These are phyloP conservation scores for Sebastes alutus DNA, from an alignment of 2,797 vertebrate species.

Conservation along the genomic window DNA sequence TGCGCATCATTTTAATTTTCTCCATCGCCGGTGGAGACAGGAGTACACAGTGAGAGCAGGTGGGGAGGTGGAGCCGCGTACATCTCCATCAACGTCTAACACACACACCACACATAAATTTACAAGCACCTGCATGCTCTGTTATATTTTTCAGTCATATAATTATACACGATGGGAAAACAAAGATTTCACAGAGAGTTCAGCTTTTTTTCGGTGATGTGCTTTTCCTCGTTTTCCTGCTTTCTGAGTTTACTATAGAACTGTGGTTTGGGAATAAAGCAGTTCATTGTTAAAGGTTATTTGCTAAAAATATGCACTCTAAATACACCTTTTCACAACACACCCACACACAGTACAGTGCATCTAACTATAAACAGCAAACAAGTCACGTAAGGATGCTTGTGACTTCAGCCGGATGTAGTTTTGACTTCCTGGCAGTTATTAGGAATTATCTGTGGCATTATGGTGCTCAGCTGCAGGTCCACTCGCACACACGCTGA, in stretches of 20 bases:
- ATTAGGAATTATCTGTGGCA: conserved; percentile 10
- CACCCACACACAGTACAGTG: background rate
- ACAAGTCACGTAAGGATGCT: background rate
- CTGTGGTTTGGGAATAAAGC: conserved; percentile 14
- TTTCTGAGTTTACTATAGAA: background rate
- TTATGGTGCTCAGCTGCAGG: conserved; percentile 12
- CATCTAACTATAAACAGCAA: background rate
- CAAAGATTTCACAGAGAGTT: background rate
- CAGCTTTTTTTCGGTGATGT: background rate
- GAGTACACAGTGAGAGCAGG: conserved; percentile 48
- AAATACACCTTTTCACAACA: background rate
- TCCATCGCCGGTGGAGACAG: conserved; percentile 1
- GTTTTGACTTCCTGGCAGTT: background rate
- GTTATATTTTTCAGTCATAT: background rate
- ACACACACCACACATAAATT: background rate
- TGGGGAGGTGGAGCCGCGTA: conserved; percentile 49
- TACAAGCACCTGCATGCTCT: conserved; percentile 22
- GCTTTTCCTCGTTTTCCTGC: background rate
- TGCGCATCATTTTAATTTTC: background rate
- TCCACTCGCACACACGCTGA: conserved; percentile 18
- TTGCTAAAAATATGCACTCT: background rate
- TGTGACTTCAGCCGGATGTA: background rate
- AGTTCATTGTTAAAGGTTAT: conserved; percentile 22
- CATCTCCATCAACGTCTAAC: conserved; percentile 27
- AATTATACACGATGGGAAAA: background rate